Base-by-base conservation (phyloP, 2,797 vertebrate genomes). In the Sparidentex hasta region DNA sequence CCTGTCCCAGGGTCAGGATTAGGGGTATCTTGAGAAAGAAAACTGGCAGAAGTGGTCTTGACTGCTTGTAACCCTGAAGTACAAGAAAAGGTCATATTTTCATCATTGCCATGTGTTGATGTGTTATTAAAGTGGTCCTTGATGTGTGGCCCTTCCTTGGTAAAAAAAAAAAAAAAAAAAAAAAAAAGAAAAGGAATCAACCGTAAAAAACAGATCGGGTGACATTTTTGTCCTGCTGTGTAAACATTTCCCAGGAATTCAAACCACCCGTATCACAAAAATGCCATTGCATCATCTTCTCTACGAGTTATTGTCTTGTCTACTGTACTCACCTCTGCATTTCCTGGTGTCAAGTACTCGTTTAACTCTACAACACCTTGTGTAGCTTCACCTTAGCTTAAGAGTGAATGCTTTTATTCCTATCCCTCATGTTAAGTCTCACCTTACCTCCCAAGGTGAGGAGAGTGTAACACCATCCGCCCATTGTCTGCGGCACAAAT, bases 391-490 rank as follows among this genome's bases (percentile, higher is more conserved):
- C 65, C 76, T 73, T 20, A 64, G 14, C 38, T 78, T 52, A 1
- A 65, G 21, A 72, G 16, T 55, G 20, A 70, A 18, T 14, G 48
- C 48, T 72, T 33, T 62, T 65, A 65, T 80, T 78, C 46, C 29
- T 27, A 41, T 8, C 14, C 23, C 11, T 65, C 21, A 14, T 66
- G 47, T 50, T 11, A 46, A 3, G 29, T 84, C 18, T 82, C 76
- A 63, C n/a, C 62, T 86, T 87, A 65, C 71, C 11, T 69, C 82
- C 23, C 25, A 67, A 80, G 48, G 23, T 41, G 21, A 70, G 55
- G 44, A 72, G 75, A 52, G 33, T 57, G 83, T 76, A 92, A 88
- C 73, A 3, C 43, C 67, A 91, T 80, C 80, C 59, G 20, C 0
- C 52, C 29, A 55, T 83, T 91, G 74, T 87, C 70, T 65, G 41